These are phyloP conservation scores for Clarias laeviceps DNA, from an alignment of 2,797 vertebrate genomes.

Conservation along the genomic window DNA sequence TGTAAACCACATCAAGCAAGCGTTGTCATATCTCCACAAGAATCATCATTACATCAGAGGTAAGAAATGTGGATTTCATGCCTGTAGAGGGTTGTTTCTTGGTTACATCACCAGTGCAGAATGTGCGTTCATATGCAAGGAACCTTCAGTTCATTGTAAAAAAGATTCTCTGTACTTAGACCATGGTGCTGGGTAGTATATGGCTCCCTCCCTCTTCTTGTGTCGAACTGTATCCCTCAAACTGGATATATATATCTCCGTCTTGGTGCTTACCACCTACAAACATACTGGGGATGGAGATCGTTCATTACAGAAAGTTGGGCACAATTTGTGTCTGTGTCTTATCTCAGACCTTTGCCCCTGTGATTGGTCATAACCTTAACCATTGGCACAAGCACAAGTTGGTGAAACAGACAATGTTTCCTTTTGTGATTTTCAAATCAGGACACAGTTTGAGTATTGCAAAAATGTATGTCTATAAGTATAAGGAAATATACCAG, in stretches of 20 bases:
- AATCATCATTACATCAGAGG: background rate
- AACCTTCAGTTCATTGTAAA: no score
- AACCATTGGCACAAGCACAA: no score
- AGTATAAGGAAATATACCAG: no score
- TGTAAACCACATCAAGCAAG: background rate
- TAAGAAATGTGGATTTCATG: background rate
- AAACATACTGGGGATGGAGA: slow-evolving; percentile 69
- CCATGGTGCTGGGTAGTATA: no score
- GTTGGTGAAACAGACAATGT: background rate
- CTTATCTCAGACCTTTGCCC: slow-evolving; percentile 88
- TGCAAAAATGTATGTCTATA: background rate
- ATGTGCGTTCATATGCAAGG: no score
- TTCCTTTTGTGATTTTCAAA: background rate
- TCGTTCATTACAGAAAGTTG: slow-evolving; percentile 91
- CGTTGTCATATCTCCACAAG: background rate
- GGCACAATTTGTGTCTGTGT: slow-evolving; percentile 95
- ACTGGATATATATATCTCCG: no score
- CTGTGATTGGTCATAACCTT: slow-evolving; percentile 78
- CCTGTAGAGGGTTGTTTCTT: background rate
- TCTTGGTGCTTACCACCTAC: no score
- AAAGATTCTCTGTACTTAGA: no score
- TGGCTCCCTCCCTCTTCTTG: no score
- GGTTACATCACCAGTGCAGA: no score
- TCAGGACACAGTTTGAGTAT: background rate
- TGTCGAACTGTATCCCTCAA: no score